Percentiles rank a stretch among this genome's conserved stretches.
These are phyloP conservation scores for Tiphia femorata DNA, from an alignment of 2,888 invertebrate genomes.

Conservation along the genomic window DNA sequence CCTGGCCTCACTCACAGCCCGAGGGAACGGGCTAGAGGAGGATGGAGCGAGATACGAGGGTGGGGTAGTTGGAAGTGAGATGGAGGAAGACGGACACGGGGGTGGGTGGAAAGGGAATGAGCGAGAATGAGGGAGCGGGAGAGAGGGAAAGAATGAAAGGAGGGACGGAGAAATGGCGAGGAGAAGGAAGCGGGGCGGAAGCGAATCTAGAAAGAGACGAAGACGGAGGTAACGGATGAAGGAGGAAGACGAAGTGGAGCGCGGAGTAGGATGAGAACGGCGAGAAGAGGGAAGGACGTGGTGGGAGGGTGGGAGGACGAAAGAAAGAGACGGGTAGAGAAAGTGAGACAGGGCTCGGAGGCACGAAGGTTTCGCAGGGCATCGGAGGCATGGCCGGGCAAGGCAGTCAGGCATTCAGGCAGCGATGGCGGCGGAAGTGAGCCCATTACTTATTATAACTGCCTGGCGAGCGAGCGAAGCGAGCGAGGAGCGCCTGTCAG, in stretches of 20 bases:
- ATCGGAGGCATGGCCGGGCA: constrained; percentile 47
- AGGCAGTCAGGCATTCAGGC: constrained; percentile 58
- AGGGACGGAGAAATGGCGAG: constrained; percentile 1
- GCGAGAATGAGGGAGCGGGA: background rate
- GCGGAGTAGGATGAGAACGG: background rate
- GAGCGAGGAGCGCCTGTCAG: constrained; percentile 63
- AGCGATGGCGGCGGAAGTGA: constrained; percentile 66
- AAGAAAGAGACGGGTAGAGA: constrained; percentile 21
- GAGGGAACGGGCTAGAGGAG: constrained; percentile 40
- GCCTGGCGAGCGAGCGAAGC: constrained; percentile 63
- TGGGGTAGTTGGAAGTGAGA: too few relatives aligned
- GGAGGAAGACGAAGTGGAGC: constrained; percentile 8
- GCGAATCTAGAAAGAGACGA: constrained; percentile 22
- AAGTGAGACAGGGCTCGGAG: constrained; percentile 28
- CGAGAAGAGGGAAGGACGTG: background rate
- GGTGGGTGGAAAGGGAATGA: constrained; percentile 9
- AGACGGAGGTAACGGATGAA: constrained; percentile 18
- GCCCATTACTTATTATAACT: constrained; percentile 69
- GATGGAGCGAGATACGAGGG: constrained; percentile 28
- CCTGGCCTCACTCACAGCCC: constrained; percentile 50
- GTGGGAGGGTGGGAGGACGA: constrained; percentile 15
- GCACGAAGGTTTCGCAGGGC: constrained; percentile 50
- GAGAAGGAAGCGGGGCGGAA: background rate
- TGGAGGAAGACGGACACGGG: constrained; percentile 8
- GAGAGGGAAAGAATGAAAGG: background rate